A percentile compares a stretch with the other conserved stretches of the same genome.
Evolutionary conservation across 2,797 vertebrate genomes (phyloP).

Genomic region (Nyctalus aviator): DNA sequence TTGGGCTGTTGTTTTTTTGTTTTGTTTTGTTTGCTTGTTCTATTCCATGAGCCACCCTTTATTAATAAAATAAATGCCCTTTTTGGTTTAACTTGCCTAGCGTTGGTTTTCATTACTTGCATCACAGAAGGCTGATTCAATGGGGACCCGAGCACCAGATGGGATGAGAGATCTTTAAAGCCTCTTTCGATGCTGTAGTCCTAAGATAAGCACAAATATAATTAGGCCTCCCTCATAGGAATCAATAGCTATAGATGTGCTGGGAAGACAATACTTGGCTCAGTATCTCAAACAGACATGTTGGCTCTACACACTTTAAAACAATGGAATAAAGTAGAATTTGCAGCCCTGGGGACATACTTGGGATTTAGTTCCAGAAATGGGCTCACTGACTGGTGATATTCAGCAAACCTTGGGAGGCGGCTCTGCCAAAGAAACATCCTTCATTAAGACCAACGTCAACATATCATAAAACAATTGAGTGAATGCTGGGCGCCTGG

Average conservation of each 20-base stretch:
- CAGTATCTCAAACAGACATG: not conserved
- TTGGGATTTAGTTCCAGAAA: constrained; percentile 12
- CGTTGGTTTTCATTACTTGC: not conserved
- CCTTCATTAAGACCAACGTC: constrained; percentile 3
- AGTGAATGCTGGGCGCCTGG: not conserved
- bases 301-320: constrained; percentile 14
- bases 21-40: not conserved
- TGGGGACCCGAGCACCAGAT: not conserved
- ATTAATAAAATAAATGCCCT: not conserved
- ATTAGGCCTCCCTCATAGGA: not conserved
- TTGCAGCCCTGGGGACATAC: not conserved
- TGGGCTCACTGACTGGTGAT: not conserved
- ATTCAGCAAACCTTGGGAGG: constrained; percentile 30
- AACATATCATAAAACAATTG: not conserved
- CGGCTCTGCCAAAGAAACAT: not conserved
- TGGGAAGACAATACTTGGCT: not conserved
- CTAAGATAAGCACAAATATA: constrained; percentile 47
- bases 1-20: not conserved
- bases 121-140: not conserved
- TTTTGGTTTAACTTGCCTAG: not conserved
- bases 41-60: not conserved
- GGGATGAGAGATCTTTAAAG: not conserved
- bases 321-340: constrained; percentile 41
- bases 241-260: constrained; percentile 41
- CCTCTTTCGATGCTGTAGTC: not conserved